phyloP scores from a whole-genome alignment of 2,888 invertebrate species.

The Synanthedon formicaeformis region DNA sequence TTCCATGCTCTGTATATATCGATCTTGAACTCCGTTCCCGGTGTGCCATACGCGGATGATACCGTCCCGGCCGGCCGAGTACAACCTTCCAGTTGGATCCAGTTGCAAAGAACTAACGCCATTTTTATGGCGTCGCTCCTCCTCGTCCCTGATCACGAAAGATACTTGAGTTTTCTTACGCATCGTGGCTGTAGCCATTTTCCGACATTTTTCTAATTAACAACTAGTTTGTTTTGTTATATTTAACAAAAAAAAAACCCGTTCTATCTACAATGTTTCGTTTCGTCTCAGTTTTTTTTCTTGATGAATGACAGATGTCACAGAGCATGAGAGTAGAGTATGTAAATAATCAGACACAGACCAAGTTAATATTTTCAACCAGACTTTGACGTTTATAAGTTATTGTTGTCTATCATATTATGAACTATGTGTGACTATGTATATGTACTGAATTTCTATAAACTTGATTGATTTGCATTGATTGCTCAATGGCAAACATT shows the following conservation, averaged over 20 bases:
- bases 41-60: slow-evolving; percentile 94
- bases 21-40: slow-evolving; percentile 63
- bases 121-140: slow-evolving; percentile 93
- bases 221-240: background rate
- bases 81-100: slow-evolving; percentile 90
- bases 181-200: slow-evolving; percentile 60
- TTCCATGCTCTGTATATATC: slow-evolving; percentile 96
- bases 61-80: slow-evolving; percentile 96
- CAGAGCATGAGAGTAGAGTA: no score
- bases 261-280: background rate
- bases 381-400: no score
- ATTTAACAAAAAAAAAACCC: slow-evolving; percentile 10
- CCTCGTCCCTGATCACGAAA: slow-evolving; percentile 96
- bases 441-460: no score
- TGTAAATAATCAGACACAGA: no score
- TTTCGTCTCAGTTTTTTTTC: background rate
- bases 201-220: slow-evolving; percentile 57
- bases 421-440: no score
- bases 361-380: no score
- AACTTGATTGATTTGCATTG: no score
- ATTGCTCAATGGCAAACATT: no score
- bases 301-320: no score
- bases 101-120: slow-evolving; percentile 96
- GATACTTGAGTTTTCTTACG: slow-evolving; percentile 85
- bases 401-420: no score